A percentile compares a stretch with the other conserved stretches of the same genome.
phyloP scores from a whole-genome alignment of 2,113 vertebrate species.

The Rhinopomastus cyanomelas region DNA sequence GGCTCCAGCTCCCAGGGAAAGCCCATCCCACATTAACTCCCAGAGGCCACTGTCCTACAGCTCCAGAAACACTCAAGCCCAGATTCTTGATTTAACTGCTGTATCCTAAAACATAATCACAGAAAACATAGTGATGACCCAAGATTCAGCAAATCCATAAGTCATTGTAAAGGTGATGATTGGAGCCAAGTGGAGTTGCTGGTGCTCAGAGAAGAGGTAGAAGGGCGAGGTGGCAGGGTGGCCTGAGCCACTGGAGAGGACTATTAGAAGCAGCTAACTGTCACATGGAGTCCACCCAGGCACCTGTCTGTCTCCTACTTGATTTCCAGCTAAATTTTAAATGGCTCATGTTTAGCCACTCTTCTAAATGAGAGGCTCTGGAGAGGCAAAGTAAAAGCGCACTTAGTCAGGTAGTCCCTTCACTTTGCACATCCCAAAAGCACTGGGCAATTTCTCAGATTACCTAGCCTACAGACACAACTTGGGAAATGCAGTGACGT shows the following conservation, averaged over 20 bases:
- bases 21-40: background rate
- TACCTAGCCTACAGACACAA: background rate
- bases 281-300: rapidly evolving
- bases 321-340: background rate
- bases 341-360: background rate
- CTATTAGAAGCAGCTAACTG: background rate
- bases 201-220: background rate
- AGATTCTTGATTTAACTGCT: background rate
- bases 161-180: background rate
- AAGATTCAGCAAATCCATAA: background rate
- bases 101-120: background rate
- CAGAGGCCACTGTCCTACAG: background rate
- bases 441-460: background rate
- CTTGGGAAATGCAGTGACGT: background rate
- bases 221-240: background rate
- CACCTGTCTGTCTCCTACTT: background rate
- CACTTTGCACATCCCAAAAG: background rate
- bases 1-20: background rate
- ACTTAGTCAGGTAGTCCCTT: background rate
- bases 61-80: background rate
- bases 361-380: background rate
- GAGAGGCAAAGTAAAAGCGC: background rate
- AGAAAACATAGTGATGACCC: rapidly evolving
- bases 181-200: background rate
- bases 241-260: background rate